Conservation (phyloP, 30 jellyfish, hydroid and myxozoan genomes). For the Phacellophora camtschatica region DNA sequence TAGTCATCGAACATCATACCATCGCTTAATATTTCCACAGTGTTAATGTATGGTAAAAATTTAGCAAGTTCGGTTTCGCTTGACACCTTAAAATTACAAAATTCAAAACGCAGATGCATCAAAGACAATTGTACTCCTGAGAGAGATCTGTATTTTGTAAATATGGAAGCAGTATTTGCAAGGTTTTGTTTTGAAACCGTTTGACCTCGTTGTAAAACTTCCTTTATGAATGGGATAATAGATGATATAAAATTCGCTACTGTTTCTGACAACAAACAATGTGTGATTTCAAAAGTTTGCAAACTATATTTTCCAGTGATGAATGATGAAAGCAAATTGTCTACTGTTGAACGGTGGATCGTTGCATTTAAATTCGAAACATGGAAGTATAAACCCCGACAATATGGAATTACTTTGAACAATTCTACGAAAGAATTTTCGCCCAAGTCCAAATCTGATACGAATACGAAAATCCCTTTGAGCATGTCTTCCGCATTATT, state of each 20-base stretch:
- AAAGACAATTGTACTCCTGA: too few species aligned
- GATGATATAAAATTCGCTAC: background rate
- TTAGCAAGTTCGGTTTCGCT: background rate
- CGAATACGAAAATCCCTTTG: background rate
- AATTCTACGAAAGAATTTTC: background rate
- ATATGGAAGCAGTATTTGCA: background rate
- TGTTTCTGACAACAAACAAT: background rate
- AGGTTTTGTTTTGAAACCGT: background rate
- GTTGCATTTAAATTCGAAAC: background rate
- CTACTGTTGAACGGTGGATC: background rate
- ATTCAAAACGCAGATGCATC: too few species aligned
- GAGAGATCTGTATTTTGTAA: too few species aligned
- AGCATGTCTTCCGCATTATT: background rate
- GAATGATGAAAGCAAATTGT: background rate
- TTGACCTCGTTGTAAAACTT: background rate
- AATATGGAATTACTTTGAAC: background rate
- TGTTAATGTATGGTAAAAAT: background rate
- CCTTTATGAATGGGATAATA: background rate
- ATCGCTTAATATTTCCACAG: background rate
- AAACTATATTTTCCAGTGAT: background rate
- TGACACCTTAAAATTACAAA: background rate
- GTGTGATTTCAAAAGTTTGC: background rate
- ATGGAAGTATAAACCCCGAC: background rate
- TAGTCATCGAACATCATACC: background rate
- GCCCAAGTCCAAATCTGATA: background rate